A percentile compares a stretch with the other conserved stretches of the same genome.
These are phyloP conservation scores for Artemia franciscana DNA, from an alignment of 1,140 invertebrate genomes.

Conservation along the genomic window DNA sequence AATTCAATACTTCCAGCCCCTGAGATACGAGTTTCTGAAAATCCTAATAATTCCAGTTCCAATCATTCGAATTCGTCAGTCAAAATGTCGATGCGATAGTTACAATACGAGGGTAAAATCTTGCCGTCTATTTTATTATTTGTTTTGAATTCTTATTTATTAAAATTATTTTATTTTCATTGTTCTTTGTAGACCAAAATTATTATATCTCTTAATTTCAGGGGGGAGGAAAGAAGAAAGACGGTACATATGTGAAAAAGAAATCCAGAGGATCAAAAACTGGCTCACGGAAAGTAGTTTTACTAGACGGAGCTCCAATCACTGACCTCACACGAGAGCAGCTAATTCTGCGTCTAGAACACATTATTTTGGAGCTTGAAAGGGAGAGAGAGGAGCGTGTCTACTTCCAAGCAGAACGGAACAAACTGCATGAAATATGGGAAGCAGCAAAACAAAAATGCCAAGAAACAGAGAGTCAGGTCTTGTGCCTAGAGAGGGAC, in stretches of 20 bases:
- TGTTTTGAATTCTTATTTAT: no score
- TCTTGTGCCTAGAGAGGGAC: slow-evolving; percentile 11
- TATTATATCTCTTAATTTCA: no score
- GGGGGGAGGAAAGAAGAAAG: slow-evolving; percentile 8
- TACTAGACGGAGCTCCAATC: slow-evolving; percentile 74
- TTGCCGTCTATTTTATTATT: no score
- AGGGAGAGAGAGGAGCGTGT: slow-evolving; percentile 80
- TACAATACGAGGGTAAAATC: no score
- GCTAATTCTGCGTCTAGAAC: slow-evolving; percentile 59
- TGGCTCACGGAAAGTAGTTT: slow-evolving; percentile 20
- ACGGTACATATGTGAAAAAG: slow-evolving; percentile 18
- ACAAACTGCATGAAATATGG: slow-evolving; percentile 83
- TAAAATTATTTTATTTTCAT: no score
- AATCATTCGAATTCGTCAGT: no score
- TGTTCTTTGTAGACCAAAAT: no score
- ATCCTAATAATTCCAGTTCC: no score
- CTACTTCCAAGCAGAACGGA: slow-evolving; percentile 80
- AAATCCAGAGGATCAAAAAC: slow-evolving; percentile 13
- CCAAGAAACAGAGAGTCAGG: slow-evolving; percentile 11
- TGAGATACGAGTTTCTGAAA: no score
- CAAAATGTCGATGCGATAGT: no score
- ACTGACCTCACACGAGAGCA: slow-evolving; percentile 81
- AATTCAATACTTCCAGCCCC: no score
- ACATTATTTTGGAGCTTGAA: slow-evolving; percentile 74
- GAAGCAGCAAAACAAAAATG: slow-evolving; percentile 47